phyloP scores from a whole-genome alignment of 2,888 invertebrate species.

The Lasiommata megera region DNA sequence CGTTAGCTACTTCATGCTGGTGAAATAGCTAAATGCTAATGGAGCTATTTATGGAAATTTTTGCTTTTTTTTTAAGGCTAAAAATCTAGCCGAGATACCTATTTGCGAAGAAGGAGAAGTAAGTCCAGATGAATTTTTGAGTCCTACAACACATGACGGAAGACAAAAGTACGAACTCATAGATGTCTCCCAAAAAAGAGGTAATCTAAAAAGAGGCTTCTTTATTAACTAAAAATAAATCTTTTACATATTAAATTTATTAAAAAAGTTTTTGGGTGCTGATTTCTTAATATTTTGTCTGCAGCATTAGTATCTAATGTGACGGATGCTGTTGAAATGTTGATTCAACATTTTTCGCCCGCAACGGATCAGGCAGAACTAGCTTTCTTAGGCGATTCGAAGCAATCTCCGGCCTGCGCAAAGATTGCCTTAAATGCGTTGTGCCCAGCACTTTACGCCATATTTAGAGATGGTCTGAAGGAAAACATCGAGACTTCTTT shows the following conservation, averaged over 20 bases:
- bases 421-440: conserved; percentile 88
- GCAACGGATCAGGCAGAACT: conserved; percentile 84
- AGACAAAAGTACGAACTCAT: conserved; percentile 73
- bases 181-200: conserved; percentile 83
- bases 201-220: conserved; percentile 49
- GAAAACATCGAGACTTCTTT: conserved; percentile 91
- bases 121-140: conserved; percentile 81
- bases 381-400: conserved; percentile 81
- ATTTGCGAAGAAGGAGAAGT: conserved; percentile 84
- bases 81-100: conserved; percentile 83
- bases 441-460: conserved; percentile 91
- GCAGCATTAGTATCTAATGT: conserved; percentile 87
- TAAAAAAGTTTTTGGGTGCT: too few species aligned
- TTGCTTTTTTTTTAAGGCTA: conserved; percentile 58
- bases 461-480: conserved; percentile 92
- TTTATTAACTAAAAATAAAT: too few species aligned
- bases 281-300: conserved; percentile 37
- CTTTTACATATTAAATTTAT: too few species aligned
- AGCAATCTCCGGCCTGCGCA: conserved; percentile 84
- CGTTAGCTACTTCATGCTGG: conserved; percentile 25
- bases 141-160: conserved; percentile 68
- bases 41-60: neutral
- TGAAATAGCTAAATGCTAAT: conserved; percentile 15
- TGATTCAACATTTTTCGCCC: conserved; percentile 86
- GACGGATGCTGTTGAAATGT: conserved; percentile 87